A percentile compares a stretch with the other conserved stretches of the same genome.
Conservation (phyloP, 2,113 vertebrate species). For the Cepphus grylle region DNA sequence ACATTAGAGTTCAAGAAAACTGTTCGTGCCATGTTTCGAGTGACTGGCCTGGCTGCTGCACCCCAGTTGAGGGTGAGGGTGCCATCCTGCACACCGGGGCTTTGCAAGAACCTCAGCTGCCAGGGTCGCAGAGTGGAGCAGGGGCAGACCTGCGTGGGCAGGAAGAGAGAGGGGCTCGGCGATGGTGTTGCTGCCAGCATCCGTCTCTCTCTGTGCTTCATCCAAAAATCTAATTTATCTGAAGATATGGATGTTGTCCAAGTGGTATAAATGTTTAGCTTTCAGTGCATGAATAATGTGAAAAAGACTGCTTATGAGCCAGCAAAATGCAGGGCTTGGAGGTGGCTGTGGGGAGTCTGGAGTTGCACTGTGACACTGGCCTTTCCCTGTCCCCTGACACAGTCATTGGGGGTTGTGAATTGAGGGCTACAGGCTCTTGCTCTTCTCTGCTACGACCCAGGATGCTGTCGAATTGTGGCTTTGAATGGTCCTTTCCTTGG, state of each 20-base stretch:
- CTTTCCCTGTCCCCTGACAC: neutral
- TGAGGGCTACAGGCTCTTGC: neutral
- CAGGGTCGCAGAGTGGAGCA: neutral
- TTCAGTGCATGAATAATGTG: neutral
- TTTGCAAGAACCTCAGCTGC: neutral
- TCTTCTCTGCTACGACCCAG: neutral
- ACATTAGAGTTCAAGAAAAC: neutral
- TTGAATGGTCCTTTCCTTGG: neutral
- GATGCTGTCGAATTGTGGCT: neutral
- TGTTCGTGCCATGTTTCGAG: neutral
- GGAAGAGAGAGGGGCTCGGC: neutral
- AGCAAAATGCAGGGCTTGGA: neutral
- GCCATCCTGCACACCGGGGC: rapidly evolving
- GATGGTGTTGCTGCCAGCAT: neutral
- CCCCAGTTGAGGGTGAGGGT: neutral
- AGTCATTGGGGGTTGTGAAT: neutral
- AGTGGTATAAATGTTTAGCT: neutral
- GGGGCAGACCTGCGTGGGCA: rapidly evolving
- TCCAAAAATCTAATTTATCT: neutral
- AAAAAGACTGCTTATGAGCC: neutral
- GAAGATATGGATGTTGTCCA: neutral
- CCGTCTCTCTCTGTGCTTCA: neutral
- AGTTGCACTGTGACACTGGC: too few relatives aligned
- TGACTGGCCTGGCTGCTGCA: neutral
- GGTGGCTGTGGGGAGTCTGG: neutral